Base-by-base conservation (phyloP, 2,888 invertebrate species). In the Hypsopygia costalis region DNA sequence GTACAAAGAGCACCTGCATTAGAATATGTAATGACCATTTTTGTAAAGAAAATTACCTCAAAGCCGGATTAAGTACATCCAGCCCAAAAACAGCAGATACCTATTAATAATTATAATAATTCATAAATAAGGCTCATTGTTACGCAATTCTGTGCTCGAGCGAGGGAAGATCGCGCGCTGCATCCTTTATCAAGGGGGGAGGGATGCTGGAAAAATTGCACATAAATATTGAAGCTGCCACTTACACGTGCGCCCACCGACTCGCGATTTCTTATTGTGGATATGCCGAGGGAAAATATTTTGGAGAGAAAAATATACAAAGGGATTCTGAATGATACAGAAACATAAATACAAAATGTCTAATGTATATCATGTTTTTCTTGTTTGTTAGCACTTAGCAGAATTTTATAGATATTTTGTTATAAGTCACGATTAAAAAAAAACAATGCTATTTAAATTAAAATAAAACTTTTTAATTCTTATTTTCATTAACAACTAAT, bases 181-280 rank as follows among this genome's bases (percentile, higher is more conserved):
- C 87, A 87, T 86, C 86, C 85, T 87, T 85, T 82, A 81, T 79
- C 77, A 71, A 58, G 68, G 58, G 44, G 53, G 57, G 68, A 25
- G 69, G 58, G 67, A 64, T 62, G 75, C 70, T 76, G 86, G 86
- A 87, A 88, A 88, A 88, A 88, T 88, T 88, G 86, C 85, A 83
- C 88, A 87, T 88, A 88, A 88, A 88, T 88, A 88, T 88, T 88
- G 88, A 85, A 88, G 88, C 87, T 86, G 88, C 88, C 88, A 88
- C 83, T 86, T 88, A 87, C 88, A 88, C 87, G 88, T 88, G 88
- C 83, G 85, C 81, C 81, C 76, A 68, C 67, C 61, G 76, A 62
- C 55, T 44, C 46, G 35, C 41, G 67, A 34, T 37, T 47, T 66
- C 27, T 34, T 67, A 60, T 32, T 44, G 50, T 69, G 79, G 88